Evolutionary conservation across 2,888 invertebrate genomes (phyloP).

Genomic region (Tetragnatha montana): DNA sequence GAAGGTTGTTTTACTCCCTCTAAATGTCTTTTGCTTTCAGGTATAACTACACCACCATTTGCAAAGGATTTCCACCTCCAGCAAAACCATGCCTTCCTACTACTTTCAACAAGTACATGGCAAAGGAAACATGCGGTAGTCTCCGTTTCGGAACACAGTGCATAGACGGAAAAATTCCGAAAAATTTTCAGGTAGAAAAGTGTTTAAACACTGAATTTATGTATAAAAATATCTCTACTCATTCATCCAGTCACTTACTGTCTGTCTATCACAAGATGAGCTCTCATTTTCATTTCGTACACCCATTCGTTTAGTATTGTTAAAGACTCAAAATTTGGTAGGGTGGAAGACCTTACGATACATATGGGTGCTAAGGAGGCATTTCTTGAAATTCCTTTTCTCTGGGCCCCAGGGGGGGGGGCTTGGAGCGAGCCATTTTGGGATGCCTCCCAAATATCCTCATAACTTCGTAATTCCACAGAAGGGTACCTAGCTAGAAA

Average conservation of each 20-base stretch:
- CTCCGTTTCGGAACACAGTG: not conserved
- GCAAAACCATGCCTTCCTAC: not conserved
- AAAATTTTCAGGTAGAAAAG: not conserved
- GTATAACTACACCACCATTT: conserved; percentile 7
- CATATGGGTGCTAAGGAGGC: no score
- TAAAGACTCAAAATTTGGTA: not conserved
- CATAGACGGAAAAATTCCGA: not conserved
- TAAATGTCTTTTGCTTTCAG: not conserved
- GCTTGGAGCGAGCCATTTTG: no score
- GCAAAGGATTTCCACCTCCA: not conserved
- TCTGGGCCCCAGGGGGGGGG: no score
- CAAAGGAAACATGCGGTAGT: not conserved
- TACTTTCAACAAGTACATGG: not conserved
- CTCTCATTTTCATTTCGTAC: no score
- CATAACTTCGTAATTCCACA: no score
- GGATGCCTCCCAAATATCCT: no score
- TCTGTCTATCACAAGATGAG: no score
- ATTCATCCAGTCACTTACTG: no score
- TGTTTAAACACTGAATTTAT: not conserved
- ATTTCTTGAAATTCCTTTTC: no score
- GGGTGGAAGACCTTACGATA: no score
- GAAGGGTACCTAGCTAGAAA: no score
- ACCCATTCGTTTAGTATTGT: no score
- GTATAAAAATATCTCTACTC: not conserved
- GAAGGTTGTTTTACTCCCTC: not conserved